Base-by-base conservation (phyloP, 2,888 invertebrate species). In the Rhingia rostrata region DNA sequence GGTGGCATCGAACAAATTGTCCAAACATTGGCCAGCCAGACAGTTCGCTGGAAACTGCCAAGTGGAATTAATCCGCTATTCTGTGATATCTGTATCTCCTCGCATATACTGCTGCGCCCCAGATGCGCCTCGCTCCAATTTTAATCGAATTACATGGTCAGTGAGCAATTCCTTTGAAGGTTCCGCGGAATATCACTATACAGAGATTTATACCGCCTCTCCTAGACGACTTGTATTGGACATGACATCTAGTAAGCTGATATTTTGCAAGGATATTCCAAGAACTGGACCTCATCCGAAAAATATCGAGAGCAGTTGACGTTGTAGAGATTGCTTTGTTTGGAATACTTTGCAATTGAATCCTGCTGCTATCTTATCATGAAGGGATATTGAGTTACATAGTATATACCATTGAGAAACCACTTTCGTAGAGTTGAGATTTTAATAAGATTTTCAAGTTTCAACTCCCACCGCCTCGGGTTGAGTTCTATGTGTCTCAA, bases 61-160 rank as follows among this genome's bases (percentile, higher is more conserved):
- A 74, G 54, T 64, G 49, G 74, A 70, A 84, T 80, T 80, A 79
- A 79, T 79, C 61, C 84, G 84, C 84, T 79, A 79, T 35, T 64
- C 61, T 79, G 61, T 74, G 67, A 73, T 64, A 74, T 79, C 63
- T 64, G 12, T 67, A 35, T n/a, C 60, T 54, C 5, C 30, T 37
- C 14, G 14, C 5, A 39, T 33, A 33, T 22, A 37, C 10, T 49
- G 49, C n/a, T 14, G 35, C 33, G 7, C 22, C 63, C 14, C 70
- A 78, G 74, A 79, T 74, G 84, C 22, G 22, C 70, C 56, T 49
- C 30, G 45, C 22, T 66, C 33, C 49, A 61, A 56, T 66, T 75
- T 70, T 70, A 84, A 84, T 84, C 84, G 56, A 84, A 84, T 84
- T 66, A 74, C 84, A 84, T 70, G 84, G 79, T 70, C 84, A 80